Evolutionary conservation across 2,797 vertebrate species (phyloP).

Genomic region (Parotocinclus haroldoi): DNA sequence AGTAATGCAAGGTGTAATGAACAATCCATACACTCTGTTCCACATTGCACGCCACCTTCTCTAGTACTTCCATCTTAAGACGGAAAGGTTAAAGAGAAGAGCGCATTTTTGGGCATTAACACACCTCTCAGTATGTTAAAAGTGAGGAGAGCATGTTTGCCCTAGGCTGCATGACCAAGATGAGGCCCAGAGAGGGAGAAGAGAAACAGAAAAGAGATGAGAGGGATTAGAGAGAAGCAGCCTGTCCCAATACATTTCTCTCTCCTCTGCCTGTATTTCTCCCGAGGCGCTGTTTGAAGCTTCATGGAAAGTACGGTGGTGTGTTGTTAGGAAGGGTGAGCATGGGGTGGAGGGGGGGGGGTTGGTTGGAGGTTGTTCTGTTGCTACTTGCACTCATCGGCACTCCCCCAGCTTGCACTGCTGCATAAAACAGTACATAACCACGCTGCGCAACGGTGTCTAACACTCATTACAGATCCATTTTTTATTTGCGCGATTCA

Average conservation of each 20-base stretch:
- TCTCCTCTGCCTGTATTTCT: conserved; percentile 41
- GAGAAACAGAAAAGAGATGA: conserved; percentile 24
- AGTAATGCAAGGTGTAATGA: no score
- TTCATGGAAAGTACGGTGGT: conserved; percentile 52
- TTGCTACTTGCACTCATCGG: conserved; percentile 53
- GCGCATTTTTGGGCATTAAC: conserved; percentile 40
- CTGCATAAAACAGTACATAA: conserved; percentile 12
- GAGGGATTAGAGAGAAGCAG: conserved; percentile 54
- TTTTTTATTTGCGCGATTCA: neutral
- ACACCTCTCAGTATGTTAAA: conserved; percentile 41
- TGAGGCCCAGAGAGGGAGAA: conserved; percentile 38
- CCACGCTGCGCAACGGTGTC: neutral
- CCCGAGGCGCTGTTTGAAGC: conserved; percentile 52
- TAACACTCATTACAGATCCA: neutral
- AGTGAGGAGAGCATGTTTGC: conserved; percentile 44
- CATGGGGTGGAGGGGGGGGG: conserved; percentile 5
- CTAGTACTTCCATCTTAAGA: conserved; percentile 28
- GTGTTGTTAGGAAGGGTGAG: conserved; percentile 38
- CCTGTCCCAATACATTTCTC: conserved; percentile 57
- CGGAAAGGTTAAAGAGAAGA: conserved; percentile 29
- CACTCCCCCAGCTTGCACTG: conserved; percentile 30
- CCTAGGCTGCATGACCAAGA: conserved; percentile 41
- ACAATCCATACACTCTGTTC: no score
- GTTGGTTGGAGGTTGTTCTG: conserved; percentile 42
- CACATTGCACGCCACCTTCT: neutral